Conservation (phyloP, 2,888 invertebrate species). For the Drosophila seclusa region DNA sequence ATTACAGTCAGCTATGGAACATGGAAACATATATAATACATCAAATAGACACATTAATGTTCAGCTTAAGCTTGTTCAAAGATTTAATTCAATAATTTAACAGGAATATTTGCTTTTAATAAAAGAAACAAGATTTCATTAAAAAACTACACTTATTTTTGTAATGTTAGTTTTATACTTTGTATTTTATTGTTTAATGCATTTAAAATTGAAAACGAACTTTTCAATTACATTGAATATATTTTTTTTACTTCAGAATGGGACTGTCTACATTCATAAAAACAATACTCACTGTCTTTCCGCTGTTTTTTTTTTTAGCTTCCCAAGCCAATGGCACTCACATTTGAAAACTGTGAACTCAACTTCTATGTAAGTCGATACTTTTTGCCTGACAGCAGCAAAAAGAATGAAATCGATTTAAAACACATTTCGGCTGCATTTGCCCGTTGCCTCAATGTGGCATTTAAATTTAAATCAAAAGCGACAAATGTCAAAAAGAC, state of each 20-base stretch:
- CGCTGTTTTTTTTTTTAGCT: background rate
- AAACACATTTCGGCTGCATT: constrained; percentile 59
- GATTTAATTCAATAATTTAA: too few relatives aligned
- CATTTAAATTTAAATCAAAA: constrained; percentile 54
- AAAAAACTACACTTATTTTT: background rate
- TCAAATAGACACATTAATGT: too few relatives aligned
- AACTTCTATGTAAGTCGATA: constrained; percentile 53
- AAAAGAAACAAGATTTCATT: background rate
- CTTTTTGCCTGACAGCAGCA: constrained; percentile 42
- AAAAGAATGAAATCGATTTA: constrained; percentile 59
- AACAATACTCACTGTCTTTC: background rate
- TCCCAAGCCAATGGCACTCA: constrained; percentile 7
- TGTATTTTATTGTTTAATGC: background rate
- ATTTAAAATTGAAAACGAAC: background rate
- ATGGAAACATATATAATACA: too few relatives aligned
- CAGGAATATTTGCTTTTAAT: too few relatives aligned
- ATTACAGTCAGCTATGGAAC: too few relatives aligned
- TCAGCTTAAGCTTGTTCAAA: too few relatives aligned
- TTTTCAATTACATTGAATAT: background rate
- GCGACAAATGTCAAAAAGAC: constrained; percentile 59
- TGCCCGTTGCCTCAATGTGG: constrained; percentile 44
- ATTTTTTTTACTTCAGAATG: background rate
- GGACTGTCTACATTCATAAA: background rate
- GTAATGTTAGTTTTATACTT: background rate
- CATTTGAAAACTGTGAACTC: constrained; percentile 16